Conservation (phyloP, 2,797 vertebrate genomes). For the Fistularia tabacaria region DNA sequence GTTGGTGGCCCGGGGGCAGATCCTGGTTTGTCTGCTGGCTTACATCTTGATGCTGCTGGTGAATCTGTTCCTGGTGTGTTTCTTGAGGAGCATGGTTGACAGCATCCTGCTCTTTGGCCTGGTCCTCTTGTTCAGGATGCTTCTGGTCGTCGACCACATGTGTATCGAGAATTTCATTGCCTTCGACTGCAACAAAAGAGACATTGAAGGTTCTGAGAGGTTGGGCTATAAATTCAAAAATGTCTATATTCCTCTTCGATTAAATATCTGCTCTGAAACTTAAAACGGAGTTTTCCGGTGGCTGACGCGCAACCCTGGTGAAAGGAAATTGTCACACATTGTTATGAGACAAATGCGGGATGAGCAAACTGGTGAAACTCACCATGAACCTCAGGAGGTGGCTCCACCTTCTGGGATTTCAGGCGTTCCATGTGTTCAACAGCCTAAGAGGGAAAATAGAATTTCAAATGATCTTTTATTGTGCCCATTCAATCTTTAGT, state of each 20-base stretch:
- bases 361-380: slow-evolving; percentile 38
- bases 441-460: slow-evolving; percentile 69
- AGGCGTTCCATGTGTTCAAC: slow-evolving; percentile 93
- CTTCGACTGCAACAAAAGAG: slow-evolving; percentile 57
- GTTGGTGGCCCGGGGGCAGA: slow-evolving; percentile 59
- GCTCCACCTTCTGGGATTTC: slow-evolving; percentile 81
- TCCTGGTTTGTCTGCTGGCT: slow-evolving; percentile 57
- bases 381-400: slow-evolving; percentile 76
- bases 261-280: too few relatives aligned
- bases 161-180: slow-evolving; percentile 52
- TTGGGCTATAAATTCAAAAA: background rate
- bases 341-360: too few relatives aligned
- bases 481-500: too few relatives aligned
- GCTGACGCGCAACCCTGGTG: background rate
- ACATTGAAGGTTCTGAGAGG: background rate
- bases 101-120: slow-evolving; percentile 36
- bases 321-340: background rate
- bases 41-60: slow-evolving; percentile 31
- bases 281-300: too few relatives aligned
- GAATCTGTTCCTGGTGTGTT: slow-evolving; percentile 35
- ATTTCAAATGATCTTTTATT: background rate
- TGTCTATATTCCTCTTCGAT: too few relatives aligned
- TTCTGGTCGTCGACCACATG: slow-evolving; percentile 38
- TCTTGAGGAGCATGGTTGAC: slow-evolving; percentile 34
- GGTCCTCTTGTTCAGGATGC: slow-evolving; percentile 37